phyloP scores from a whole-genome alignment of 2,888 invertebrate genomes.

The Scaptomyza flava region DNA sequence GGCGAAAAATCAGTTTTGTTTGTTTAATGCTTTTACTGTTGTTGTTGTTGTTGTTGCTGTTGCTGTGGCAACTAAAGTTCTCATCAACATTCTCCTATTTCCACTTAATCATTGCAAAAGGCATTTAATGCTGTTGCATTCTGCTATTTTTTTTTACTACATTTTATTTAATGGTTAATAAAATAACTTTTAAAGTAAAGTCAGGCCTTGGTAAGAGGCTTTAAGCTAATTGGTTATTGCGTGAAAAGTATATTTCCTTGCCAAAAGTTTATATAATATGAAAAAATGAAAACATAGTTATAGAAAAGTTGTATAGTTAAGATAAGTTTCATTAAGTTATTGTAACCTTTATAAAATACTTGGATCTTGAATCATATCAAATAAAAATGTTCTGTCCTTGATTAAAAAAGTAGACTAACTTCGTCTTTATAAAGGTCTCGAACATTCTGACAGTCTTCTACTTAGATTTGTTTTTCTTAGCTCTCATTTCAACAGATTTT shows the following conservation, averaged over 20 bases:
- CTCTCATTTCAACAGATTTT: not conserved
- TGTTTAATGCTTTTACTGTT: conserved; percentile 33
- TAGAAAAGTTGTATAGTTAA: no score
- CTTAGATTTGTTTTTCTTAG: not conserved
- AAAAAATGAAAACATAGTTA: no score
- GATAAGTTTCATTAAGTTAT: no score
- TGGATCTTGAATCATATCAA: no score
- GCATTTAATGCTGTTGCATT: conserved; percentile 32
- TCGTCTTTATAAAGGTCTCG: not conserved
- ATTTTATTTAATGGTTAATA: conserved; percentile 11
- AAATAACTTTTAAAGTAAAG: conserved; percentile 15
- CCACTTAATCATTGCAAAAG: conserved; percentile 36
- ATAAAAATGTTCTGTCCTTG: not conserved
- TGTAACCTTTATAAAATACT: no score
- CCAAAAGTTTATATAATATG: not conserved
- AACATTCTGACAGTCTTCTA: no score
- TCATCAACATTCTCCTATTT: conserved; percentile 56
- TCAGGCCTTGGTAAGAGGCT: not conserved
- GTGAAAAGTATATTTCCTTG: not conserved
- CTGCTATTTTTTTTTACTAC: conserved; percentile 20
- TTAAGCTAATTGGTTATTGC: not conserved
- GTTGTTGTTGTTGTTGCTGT: conserved; percentile 5
- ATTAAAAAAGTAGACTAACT: not conserved
- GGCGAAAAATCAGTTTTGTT: conserved; percentile 51
- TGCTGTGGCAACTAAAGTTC: conserved; percentile 40